These are phyloP conservation scores for Stenchaetothrips biformis DNA, from an alignment of 2,888 invertebrate genomes.

Conservation along the genomic window DNA sequence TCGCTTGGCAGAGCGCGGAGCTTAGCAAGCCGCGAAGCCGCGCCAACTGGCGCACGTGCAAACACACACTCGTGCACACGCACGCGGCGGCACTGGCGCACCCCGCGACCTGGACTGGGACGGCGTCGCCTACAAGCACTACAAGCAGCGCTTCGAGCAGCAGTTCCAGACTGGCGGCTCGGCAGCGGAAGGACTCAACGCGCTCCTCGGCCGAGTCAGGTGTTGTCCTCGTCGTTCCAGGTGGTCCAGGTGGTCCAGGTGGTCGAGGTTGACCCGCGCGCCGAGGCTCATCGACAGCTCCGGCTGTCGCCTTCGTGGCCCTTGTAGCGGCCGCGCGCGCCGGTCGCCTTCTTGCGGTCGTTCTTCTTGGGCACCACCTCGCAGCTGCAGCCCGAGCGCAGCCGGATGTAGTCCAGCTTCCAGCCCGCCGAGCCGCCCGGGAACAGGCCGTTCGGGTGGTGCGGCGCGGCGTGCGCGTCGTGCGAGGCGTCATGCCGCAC, in stretches of 20 bases:
- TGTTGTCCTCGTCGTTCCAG: slow-evolving; percentile 17
- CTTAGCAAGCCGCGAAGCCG: too few species aligned
- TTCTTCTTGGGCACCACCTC: slow-evolving; percentile 58
- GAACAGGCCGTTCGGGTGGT: slow-evolving; percentile 27
- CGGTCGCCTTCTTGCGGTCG: not conserved
- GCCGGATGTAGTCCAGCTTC: slow-evolving; percentile 75
- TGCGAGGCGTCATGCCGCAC: slow-evolving; percentile 57
- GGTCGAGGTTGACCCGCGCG: not conserved
- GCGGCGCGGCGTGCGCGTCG: slow-evolving; percentile 48
- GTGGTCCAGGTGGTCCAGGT: not conserved
- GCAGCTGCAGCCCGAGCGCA: slow-evolving; percentile 81
- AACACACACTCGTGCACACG: too few species aligned
- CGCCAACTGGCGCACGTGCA: too few species aligned
- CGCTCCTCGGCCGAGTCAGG: not conserved
- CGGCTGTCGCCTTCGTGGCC: not conserved
- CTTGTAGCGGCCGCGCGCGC: slow-evolving; percentile 1
- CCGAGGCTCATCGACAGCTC: not conserved
- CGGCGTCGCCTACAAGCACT: too few species aligned
- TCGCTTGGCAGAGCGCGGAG: too few species aligned
- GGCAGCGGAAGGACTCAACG: too few species aligned
- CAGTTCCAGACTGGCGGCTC: too few species aligned
- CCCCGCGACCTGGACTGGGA: too few species aligned
- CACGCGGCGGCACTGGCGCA: too few species aligned
- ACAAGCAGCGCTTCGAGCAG: too few species aligned
- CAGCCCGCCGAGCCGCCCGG: slow-evolving; percentile 50